Base-by-base conservation (phyloP, 2,797 vertebrate genomes). In the Pangasius larnaudii region DNA sequence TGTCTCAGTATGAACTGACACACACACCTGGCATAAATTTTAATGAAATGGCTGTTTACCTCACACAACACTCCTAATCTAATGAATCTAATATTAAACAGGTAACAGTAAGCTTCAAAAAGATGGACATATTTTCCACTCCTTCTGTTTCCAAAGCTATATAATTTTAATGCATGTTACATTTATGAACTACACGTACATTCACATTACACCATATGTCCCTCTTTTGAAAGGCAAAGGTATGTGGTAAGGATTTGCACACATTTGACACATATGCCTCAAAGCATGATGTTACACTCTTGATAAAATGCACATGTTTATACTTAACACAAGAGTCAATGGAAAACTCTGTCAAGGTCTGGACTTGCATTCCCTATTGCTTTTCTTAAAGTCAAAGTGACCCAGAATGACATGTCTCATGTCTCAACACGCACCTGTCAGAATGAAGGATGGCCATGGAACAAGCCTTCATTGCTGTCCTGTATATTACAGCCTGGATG, bases 371-470 rank as follows among this genome's bases (percentile, higher is more conserved):
- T 82, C 87, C 87, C 72, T 30, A 49, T 74, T 33, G 75, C 85
- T 8, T 67, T 84, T 81, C 51, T 78, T 36, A 58, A 51, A n/a
- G 58, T 85, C 75, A 89, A 88, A 91, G 81, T 90, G 87, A 91
- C 90, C 90, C 84, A 65, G 67, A 86, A 85, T 81, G 53, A 51
- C 82, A 84, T 56, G 65, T 19, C 88, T 67, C 90, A 80, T 90
- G 90, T 89, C 84, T 88, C 53, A 85, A 90, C 86, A 81, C 86
- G 85, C 83, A 87, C 80, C 86, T 91, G 89, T 90, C 91, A 90
- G 85, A 79, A 69, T 90, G 90, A 91, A 86, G 90, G 86, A 91
- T 88, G 67, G 77, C 36, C 84, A 85, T 1, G 36, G 63, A 85
- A 86, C 69, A 72, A 58, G 79, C 89, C 85, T 88, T 90, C 86